These are phyloP conservation scores for Hylaea fasciaria DNA, from an alignment of 2,888 invertebrate species.

Conservation along the genomic window DNA sequence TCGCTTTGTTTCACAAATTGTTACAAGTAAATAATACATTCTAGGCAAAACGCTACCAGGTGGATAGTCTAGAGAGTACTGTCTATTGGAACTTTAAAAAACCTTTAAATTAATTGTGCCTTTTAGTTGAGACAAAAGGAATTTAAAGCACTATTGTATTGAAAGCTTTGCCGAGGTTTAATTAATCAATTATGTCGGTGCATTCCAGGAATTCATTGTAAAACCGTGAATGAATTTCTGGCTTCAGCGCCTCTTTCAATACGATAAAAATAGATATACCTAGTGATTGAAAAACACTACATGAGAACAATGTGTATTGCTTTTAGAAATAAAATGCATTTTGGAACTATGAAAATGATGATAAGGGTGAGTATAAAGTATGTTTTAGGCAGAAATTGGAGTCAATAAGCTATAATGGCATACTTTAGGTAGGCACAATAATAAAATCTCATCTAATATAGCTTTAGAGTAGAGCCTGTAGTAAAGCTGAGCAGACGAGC, in stretches of 20 bases:
- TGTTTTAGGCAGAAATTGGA: too few species aligned
- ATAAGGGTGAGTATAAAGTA: too few species aligned
- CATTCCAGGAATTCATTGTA: not conserved
- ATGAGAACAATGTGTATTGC: too few species aligned
- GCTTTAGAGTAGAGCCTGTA: not conserved
- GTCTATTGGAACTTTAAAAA: slow-evolving; percentile 45
- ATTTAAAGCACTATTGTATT: slow-evolving; percentile 11
- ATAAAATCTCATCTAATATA: not conserved
- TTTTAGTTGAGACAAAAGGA: slow-evolving; percentile 45
- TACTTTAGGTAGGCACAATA: too few species aligned
- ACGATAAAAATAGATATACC: too few species aligned
- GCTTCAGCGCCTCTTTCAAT: too few species aligned
- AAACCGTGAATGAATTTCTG: not conserved
- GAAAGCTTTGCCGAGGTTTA: not conserved
- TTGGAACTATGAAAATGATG: too few species aligned
- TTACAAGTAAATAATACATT: slow-evolving; percentile 78
- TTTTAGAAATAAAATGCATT: too few species aligned
- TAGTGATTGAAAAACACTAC: too few species aligned
- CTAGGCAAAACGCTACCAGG: slow-evolving; percentile 52
- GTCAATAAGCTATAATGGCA: too few species aligned
- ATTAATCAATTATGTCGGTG: slow-evolving; percentile 1
- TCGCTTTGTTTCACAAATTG: slow-evolving; percentile 84
- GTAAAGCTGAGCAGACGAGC: not conserved
- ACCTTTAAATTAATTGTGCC: slow-evolving; percentile 56
- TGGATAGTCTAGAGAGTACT: slow-evolving; percentile 32